Conservation (phyloP, 2,888 invertebrate species). For the Drosophila limbata region DNA sequence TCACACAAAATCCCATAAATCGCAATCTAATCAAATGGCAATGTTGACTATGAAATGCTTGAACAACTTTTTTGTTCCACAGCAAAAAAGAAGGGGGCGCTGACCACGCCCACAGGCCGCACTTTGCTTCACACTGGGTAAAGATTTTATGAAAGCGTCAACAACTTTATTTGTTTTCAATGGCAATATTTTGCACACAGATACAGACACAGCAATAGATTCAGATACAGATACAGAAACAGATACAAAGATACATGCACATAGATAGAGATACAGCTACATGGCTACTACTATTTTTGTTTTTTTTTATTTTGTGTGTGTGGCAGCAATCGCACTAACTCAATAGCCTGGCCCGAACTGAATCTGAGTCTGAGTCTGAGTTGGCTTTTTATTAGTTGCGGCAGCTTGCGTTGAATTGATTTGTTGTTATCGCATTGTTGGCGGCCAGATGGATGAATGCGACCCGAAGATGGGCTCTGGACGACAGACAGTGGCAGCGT, state of each 20-base stretch:
- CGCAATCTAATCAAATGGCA: constrained; percentile 73
- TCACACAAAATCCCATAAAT: constrained; percentile 46
- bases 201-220: constrained; percentile 11
- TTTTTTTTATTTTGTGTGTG: background rate
- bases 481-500: constrained; percentile 20
- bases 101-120: background rate
- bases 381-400: constrained; percentile 76
- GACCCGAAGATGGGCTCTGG: constrained; percentile 12
- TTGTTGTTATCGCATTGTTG: constrained; percentile 80
- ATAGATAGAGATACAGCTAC: constrained; percentile 32
- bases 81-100: background rate
- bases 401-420: constrained; percentile 80
- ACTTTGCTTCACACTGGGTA: constrained; percentile 13
- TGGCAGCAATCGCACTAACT: constrained; percentile 7
- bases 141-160: constrained; percentile 77
- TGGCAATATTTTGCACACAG: constrained; percentile 72
- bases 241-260: constrained; percentile 1
- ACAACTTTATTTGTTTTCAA: constrained; percentile 81
- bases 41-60: constrained; percentile 67
- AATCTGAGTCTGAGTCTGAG: constrained; percentile 2
- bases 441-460: constrained; percentile 66
- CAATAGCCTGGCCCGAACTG: constrained; percentile 15
- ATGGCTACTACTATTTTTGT: constrained; percentile 41
- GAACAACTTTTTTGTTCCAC: constrained; percentile 42
- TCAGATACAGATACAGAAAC: background rate